Conservation (phyloP, 2,113 vertebrate species). For the Erpornis zantholeuca region DNA sequence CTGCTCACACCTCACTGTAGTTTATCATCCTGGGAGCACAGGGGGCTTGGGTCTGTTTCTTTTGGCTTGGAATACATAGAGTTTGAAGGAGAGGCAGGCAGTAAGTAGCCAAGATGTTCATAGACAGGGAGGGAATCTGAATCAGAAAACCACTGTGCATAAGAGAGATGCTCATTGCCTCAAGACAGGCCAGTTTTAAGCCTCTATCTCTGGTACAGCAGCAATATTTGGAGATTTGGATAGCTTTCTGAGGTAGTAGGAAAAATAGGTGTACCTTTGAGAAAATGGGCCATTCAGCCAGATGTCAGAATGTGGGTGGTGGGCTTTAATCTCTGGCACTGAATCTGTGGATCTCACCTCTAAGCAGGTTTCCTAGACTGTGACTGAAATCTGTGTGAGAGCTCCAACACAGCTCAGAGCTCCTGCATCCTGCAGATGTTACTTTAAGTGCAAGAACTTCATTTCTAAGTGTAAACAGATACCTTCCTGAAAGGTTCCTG, state of each 20-base stretch:
- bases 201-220: background rate
- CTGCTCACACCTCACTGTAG: background rate
- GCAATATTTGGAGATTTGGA: background rate
- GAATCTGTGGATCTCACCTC: background rate
- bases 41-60: background rate
- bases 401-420: background rate
- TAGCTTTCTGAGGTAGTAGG: background rate
- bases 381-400: background rate
- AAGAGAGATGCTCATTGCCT: background rate
- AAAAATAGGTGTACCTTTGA: background rate
- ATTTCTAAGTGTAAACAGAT: background rate
- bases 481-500: background rate
- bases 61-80: background rate
- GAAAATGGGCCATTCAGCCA: background rate
- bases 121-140: background rate
- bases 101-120: background rate
- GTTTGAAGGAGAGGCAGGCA: background rate
- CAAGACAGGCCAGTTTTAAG: background rate
- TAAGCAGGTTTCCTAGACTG: background rate
- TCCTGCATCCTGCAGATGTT: background rate
- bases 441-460: background rate
- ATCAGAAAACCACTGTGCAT: background rate
- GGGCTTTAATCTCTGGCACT: background rate
- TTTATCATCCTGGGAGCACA: background rate
- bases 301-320: background rate